These are phyloP conservation scores for Piaya cayana DNA, from an alignment of 2,113 vertebrate genomes.

Conservation along the genomic window DNA sequence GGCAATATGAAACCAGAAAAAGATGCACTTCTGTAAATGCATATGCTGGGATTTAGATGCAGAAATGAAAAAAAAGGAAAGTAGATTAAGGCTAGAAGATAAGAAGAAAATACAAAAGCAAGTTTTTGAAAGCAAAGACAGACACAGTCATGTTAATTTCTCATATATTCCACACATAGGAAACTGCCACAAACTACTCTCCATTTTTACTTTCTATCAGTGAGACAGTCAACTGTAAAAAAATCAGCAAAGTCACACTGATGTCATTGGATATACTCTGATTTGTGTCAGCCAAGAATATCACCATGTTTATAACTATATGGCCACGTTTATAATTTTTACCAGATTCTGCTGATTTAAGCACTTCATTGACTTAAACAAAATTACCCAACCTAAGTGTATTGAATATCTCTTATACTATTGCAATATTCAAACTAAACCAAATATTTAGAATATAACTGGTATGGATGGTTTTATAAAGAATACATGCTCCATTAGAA, in stretches of 20 bases:
- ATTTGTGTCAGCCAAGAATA: not conserved
- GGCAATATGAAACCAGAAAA: not conserved
- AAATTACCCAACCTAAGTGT: not conserved
- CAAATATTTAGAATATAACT: not conserved
- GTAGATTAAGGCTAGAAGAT: not conserved
- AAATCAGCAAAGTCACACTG: not conserved
- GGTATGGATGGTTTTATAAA: not conserved
- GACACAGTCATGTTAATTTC: not conserved
- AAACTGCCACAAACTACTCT: not conserved
- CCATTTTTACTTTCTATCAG: not conserved
- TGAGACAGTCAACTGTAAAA: not conserved
- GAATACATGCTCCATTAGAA: not conserved
- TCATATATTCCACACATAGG: not conserved
- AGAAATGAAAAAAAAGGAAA: not conserved
- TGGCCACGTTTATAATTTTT: not conserved
- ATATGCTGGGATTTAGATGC: not conserved
- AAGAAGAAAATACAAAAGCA: not conserved
- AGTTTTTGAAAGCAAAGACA: not conserved
- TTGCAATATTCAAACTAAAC: not conserved
- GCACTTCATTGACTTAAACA: not conserved
- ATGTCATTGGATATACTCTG: not conserved
- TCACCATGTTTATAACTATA: not conserved
- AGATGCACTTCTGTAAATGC: not conserved
- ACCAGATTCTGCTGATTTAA: not conserved
- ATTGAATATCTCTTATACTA: not conserved